A percentile compares a stretch with the other conserved stretches of the same genome.
These are phyloP conservation scores for Danionella cerebrum DNA, from an alignment of 2,113 vertebrate species.

Conservation along the genomic window DNA sequence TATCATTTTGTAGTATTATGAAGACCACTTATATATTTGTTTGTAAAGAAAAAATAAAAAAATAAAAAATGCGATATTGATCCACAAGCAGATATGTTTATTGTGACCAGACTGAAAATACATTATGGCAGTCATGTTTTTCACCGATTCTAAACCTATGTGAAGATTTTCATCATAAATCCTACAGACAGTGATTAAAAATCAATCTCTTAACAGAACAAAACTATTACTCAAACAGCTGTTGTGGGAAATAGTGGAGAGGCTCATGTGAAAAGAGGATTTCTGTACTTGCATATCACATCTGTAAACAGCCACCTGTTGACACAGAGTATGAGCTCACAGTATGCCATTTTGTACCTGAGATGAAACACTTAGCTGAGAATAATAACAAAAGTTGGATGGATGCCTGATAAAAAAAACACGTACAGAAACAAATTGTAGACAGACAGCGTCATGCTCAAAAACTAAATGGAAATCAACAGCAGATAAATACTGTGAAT, in stretches of 20 bases:
- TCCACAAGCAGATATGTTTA: conserved; percentile 4
- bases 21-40: no score
- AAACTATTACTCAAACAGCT: conserved; percentile 1
- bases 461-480: conserved; percentile 27
- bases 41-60: not conserved
- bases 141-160: not conserved
- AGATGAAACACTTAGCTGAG: conserved; percentile 64
- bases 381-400: conserved; percentile 64
- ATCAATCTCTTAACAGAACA: not conserved
- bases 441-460: conserved; percentile 51
- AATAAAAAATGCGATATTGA: not conserved
- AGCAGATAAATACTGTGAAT: not conserved
- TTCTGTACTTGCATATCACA: not conserved
- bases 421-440: conserved; percentile 33
- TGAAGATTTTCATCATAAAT: not conserved
- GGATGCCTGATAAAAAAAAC: conserved; percentile 60
- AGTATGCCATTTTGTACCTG: conserved; percentile 55
- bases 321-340: conserved; percentile 40
- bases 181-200: not conserved
- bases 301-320: conserved; percentile 28
- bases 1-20: no score
- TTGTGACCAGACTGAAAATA: not conserved
- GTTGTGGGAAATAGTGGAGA: not conserved
- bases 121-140: not conserved
- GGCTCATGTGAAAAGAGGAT: not conserved